Evolutionary conservation across 2,888 invertebrate genomes (phyloP).

Genomic region (Pherbina coryleti): DNA sequence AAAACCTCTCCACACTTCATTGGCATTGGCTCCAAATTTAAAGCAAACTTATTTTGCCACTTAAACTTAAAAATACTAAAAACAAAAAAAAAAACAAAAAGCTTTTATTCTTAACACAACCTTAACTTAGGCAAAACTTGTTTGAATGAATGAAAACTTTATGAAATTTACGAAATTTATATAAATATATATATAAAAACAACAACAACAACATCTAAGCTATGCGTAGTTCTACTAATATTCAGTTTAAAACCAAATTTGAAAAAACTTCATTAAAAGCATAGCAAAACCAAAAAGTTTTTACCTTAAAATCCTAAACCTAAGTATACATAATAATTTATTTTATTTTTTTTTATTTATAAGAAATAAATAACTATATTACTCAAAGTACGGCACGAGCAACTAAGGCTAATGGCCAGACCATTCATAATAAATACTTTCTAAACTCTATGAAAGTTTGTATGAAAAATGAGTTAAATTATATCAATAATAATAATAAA

Average conservation of each 20-base stretch:
- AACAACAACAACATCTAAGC: slow-evolving; percentile 48
- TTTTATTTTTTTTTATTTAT: too few species aligned
- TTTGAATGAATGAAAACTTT: slow-evolving; percentile 5
- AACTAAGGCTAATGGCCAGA: background rate
- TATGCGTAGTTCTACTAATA: background rate
- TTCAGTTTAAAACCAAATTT: background rate
- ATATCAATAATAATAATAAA: background rate
- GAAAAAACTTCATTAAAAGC: background rate
- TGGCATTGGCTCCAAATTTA: background rate
- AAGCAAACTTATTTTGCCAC: background rate
- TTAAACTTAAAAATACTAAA: background rate
- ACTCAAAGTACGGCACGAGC: background rate
- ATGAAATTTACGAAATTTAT: slow-evolving; percentile 47
- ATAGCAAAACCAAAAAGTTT: background rate
- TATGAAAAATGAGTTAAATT: background rate
- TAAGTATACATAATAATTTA: too few species aligned
- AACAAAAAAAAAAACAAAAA: background rate
- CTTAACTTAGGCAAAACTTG: background rate
- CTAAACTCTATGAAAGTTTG: background rate
- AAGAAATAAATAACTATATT: too few species aligned
- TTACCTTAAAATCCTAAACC: background rate
- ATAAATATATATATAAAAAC: slow-evolving; percentile 53
- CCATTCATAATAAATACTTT: background rate
- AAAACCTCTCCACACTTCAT: background rate
- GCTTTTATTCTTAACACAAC: background rate